phyloP scores from a whole-genome alignment of 2,113 vertebrate genomes.

The Copsychus sechellarum region DNA sequence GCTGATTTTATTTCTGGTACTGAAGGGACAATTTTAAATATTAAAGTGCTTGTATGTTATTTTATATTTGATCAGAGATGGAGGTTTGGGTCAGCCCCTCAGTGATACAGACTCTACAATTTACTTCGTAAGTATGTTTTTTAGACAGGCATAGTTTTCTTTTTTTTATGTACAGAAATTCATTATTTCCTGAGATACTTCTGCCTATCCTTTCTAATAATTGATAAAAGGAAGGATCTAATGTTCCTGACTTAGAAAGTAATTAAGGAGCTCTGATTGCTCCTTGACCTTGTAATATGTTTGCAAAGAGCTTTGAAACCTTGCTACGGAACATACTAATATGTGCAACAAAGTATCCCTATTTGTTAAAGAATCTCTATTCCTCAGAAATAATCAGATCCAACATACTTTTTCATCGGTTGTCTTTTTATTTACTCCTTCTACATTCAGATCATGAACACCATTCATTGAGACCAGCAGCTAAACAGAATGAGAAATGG shows the following conservation, averaged over 20 bases:
- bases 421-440: background rate
- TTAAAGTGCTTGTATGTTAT: background rate
- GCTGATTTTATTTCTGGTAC: background rate
- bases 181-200: background rate
- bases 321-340: background rate
- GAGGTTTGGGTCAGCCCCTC: background rate
- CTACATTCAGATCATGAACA: background rate
- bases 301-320: background rate
- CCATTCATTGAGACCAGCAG: background rate
- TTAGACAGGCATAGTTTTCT: background rate
- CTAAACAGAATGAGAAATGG: background rate
- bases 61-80: background rate
- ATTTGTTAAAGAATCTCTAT: background rate
- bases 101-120: background rate
- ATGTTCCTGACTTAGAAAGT: background rate
- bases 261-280: background rate
- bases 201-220: background rate
- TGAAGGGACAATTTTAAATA: background rate
- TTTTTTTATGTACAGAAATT: background rate
- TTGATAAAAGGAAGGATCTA: background rate
- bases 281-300: background rate
- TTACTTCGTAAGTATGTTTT: background rate
- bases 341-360: background rate
- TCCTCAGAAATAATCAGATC: background rate
- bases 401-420: background rate